Evolutionary conservation across 2,797 vertebrate genomes (phyloP), one percentile per base, ranked within the genome.

Genomic region (Scomberomorus guttatus): DNA sequence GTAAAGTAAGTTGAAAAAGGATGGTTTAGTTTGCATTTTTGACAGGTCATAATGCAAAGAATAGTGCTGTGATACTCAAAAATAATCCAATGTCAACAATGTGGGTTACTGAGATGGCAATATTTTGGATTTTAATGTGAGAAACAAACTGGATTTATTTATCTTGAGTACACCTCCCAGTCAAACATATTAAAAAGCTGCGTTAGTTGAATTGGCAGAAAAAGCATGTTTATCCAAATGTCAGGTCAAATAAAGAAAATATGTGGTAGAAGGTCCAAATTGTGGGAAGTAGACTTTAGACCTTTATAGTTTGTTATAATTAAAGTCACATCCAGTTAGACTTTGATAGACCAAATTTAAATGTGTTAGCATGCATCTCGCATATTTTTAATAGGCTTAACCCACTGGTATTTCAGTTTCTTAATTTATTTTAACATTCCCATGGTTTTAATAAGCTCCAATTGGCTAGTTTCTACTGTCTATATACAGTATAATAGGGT

Each of bases 241-340:
- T 79, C 73, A 62, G 37, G 22, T 81, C 76, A 57, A 70, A 69
- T 82, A 9, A 75, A 60, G 54, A 80, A 73, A 73, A 32, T 60
- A 48, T 77, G 50, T 44, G 4, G 18, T 61, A 55, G 17, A 74
- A 61, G 11, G 22, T 54, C 69, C n/a, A 73, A 58, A 46, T 27
- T 70, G 44, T 60, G 32, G 52, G 24, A 18, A 37, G 20, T 54
- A 64, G 37, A 50, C 61, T 29, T n/a, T n/a, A n/a, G n/a, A n/a
- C n/a, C n/a, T n/a, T n/a, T n/a, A n/a, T 3, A 29, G 52, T 83
- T 61, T 77, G 3, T 73, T 76, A 25, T 54, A 76, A 69, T 81
- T 81, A 54, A 52, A 76, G 65, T 75, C 56, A 27, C 17, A 68
- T 79, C 52, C 34, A 52, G 14, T 82, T 58, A 76, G 18, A 42